Base-by-base conservation (phyloP, 1,140 invertebrate species). In the Brachionus koreanus region DNA sequence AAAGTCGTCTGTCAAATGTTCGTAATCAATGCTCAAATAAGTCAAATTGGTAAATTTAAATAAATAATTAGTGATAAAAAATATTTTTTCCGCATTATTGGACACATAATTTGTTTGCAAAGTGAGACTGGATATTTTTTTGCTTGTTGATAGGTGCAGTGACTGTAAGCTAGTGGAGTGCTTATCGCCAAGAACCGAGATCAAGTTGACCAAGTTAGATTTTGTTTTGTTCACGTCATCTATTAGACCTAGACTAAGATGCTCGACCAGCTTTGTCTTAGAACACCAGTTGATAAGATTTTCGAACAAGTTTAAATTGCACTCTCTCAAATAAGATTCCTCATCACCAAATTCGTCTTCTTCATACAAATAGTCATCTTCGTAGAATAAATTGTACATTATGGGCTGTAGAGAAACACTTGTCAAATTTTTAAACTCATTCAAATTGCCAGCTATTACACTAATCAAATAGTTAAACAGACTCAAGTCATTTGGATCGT, bases 401-500 rank as follows among this genome's bases (percentile, higher is more conserved):
- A 69, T 79, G 29, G 76, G 76, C 39, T 79, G 76, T 5, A 79
- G 16, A 4, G 35, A 42, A 6, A 79, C n/a, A 19, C 37, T 23
- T 6, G 23, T 79, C 23, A 79, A 25, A 42, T 79, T 57, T 69
- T 69, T 57, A 13, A 42, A 79, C 37, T 79, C 33, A 3, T 74
- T 19, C 9, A 74, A 74, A 29, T 74, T 46, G 7, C 7, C 69
- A 46, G 43, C 9, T 37, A 69, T 39, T 1, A 74, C 42, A 29
- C 43, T 74, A 23, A 57, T 42, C 19, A 79, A 61, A 35, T 79
- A 61, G 10, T 39, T 39, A 49, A 61, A 61, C 33, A 79, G 25
- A 79, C 61, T 43, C 49, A 65, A 33, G 12, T 79, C 76, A 43
- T 79, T 79, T 12, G 76, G 76, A 49, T 79, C 76, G 39, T 79